Evolutionary conservation across 2,113 vertebrate species (phyloP).

Genomic region (Alouatta palliata): DNA sequence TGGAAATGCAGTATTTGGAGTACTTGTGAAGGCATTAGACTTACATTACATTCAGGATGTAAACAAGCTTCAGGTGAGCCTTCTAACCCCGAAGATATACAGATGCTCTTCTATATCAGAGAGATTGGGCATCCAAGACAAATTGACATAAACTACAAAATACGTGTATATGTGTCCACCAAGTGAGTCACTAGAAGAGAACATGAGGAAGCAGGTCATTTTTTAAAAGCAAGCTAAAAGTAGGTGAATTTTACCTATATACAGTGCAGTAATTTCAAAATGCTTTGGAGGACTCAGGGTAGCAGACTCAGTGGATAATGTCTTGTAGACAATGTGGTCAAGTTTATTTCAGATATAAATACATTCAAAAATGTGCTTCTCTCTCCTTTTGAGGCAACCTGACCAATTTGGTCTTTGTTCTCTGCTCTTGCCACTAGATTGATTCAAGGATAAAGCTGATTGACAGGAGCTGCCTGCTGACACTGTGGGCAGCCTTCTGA

Average conservation of each 20-base stretch:
- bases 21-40: neutral
- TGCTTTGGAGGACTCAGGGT: neutral
- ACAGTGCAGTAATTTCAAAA: neutral
- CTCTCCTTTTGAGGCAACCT: neutral
- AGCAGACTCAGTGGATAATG: neutral
- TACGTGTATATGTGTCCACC: neutral
- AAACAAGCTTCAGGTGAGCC: neutral
- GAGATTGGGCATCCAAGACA: neutral
- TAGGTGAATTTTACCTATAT: neutral
- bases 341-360: neutral
- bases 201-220: neutral
- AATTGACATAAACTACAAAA: neutral
- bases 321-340: neutral
- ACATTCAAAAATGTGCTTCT: neutral
- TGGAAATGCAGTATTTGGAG: neutral
- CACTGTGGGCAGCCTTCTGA: rapidly evolving
- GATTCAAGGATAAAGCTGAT: neutral
- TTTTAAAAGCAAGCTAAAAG: neutral
- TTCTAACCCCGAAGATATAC: neutral
- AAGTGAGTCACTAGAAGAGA: neutral
- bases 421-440: too few relatives aligned
- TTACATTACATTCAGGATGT: neutral
- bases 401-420: neutral
- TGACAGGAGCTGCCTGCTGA: neutral
- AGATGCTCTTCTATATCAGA: neutral